phyloP scores from a whole-genome alignment of 2,113 vertebrate species.

The Rhegmatorhina hoffmannsi region DNA sequence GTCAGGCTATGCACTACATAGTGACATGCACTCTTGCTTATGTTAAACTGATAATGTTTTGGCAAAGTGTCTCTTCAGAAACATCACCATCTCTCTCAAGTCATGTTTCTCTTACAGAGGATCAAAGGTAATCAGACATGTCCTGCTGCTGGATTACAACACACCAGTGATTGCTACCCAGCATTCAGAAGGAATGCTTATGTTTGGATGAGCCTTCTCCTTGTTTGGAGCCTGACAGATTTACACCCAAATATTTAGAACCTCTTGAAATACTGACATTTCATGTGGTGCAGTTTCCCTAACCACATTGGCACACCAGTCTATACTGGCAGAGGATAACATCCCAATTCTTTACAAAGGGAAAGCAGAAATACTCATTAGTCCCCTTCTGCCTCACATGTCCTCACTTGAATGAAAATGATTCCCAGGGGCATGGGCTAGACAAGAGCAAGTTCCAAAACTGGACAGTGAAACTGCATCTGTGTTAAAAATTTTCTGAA shows the following conservation, averaged over 20 bases:
- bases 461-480: background rate
- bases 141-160: background rate
- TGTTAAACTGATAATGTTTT: background rate
- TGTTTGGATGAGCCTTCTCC: background rate
- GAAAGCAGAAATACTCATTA: background rate
- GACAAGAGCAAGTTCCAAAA: background rate
- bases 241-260: background rate
- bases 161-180: background rate
- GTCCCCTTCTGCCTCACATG: background rate
- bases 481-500: background rate
- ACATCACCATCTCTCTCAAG: background rate
- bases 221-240: background rate
- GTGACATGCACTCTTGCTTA: background rate
- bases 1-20: background rate
- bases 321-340: rapidly evolving
- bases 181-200: background rate
- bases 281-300: background rate
- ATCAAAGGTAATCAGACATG: background rate
- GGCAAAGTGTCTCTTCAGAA: background rate
- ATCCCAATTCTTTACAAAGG: background rate
- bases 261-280: background rate
- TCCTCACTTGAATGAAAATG: rapidly evolving
- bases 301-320: background rate
- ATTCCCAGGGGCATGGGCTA: background rate
- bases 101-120: background rate